These are phyloP conservation scores for Tamandua tetradactyla DNA, from an alignment of 2,797 vertebrate genomes.

Conservation along the genomic window DNA sequence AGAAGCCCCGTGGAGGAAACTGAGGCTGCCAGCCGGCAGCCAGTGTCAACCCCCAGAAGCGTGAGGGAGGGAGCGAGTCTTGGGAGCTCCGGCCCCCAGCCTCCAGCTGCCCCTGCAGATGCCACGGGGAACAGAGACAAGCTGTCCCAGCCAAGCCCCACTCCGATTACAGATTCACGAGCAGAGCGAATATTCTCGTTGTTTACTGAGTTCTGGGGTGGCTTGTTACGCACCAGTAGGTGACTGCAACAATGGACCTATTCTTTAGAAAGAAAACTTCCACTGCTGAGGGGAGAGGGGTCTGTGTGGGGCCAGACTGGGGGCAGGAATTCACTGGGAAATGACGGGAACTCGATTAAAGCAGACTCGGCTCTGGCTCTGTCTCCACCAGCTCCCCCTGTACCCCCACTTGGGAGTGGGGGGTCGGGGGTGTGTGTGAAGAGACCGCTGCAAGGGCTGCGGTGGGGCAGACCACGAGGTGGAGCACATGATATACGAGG, in stretches of 20 bases:
- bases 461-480: neutral
- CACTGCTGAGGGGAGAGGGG: neutral
- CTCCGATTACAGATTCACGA: neutral
- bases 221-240: neutral
- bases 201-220: neutral
- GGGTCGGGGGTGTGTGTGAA: neutral
- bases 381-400: neutral
- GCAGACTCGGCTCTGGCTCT: neutral
- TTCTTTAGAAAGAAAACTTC: neutral
- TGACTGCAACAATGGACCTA: neutral
- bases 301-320: neutral
- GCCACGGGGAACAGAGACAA: neutral
- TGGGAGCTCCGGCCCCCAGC: neutral
- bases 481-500: neutral
- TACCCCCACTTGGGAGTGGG: too few species aligned
- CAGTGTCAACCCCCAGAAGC: neutral
- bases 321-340: neutral
- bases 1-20: neutral
- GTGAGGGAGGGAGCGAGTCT: neutral
- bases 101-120: neutral
- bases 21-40: neutral
- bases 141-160: neutral
- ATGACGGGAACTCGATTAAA: neutral
- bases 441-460: neutral
- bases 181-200: neutral